Evolutionary conservation across 2,888 invertebrate species (phyloP), one percentile per base, ranked within the genome.

Genomic region (Calephelis perditalis): DNA sequence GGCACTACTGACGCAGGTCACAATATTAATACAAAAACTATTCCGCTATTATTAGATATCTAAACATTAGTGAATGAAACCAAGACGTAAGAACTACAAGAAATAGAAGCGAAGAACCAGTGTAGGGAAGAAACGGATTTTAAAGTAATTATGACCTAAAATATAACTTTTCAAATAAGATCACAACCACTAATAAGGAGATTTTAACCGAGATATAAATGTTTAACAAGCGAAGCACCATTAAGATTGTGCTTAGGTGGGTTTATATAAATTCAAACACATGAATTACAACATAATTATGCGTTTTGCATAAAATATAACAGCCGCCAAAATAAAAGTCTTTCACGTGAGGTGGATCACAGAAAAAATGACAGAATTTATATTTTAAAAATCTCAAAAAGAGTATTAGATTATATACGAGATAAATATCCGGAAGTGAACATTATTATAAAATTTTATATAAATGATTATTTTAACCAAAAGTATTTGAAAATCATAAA

Each of bases 1-100:
- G 89, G 89, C 88, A 89, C 89, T 88, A 89, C 84, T 77, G 77
- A 85, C 71, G 78, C 83, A 86, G 83, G 83, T 87, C 85, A 83
- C 82, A 77, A 63, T 74, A 79, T 72, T 73, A 80, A 84, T 86
- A 86, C 81, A 84, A 82, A 84, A 76, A 62, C 58, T 66, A 66
- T 61, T 63, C 59, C 62, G 62, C 60, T 63, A 54, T 66, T 61
- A 59, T 61, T 70, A 58, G 68, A 71, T 73, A 78, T 68, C 72
- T 78, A 77, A 73, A 70, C 65, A 70, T 73, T 52, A 52, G 52
- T 52, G 35, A 52, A 52, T 52, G 52, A 52, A 52, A 52, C 52
- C 52, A 36, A 52, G 52, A 11, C 11, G 36, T 52, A 52, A 52
- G 35, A 52, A 52, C 15, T 11, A 49, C 26, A 52, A 52, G 52